phyloP scores from a whole-genome alignment of 2,113 vertebrate species.

The Furnarius figulus region DNA sequence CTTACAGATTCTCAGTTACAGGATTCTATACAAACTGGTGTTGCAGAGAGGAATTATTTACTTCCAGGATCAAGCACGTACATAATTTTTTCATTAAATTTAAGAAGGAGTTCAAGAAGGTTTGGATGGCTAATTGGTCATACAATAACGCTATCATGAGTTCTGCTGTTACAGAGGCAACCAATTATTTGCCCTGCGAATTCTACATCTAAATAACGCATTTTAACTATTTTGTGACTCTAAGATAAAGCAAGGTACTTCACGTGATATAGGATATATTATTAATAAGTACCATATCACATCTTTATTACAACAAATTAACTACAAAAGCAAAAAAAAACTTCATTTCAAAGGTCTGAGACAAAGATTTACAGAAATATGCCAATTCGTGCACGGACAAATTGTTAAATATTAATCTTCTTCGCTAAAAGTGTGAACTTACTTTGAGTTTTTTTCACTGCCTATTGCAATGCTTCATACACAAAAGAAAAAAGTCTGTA shows the following conservation, averaged over 20 bases:
- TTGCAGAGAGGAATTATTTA: neutral
- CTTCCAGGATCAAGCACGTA: neutral
- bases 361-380: neutral
- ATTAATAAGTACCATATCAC: neutral
- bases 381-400: neutral
- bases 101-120: neutral
- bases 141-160: accelerated
- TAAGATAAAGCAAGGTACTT: neutral
- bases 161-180: neutral
- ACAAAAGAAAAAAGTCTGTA: neutral
- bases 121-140: neutral
- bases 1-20: neutral
- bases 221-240: neutral
- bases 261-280: accelerated
- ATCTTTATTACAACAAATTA: neutral
- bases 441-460: neutral
- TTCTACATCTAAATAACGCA: neutral
- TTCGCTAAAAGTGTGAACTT: neutral
- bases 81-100: neutral
- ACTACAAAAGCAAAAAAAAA: neutral
- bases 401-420: neutral
- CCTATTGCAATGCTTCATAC: neutral
- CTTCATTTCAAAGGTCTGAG: neutral
- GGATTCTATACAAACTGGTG: neutral
- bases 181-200: neutral